These are phyloP conservation scores for Plemyria rubiginata DNA, from an alignment of 2,888 invertebrate species.

Conservation along the genomic window DNA sequence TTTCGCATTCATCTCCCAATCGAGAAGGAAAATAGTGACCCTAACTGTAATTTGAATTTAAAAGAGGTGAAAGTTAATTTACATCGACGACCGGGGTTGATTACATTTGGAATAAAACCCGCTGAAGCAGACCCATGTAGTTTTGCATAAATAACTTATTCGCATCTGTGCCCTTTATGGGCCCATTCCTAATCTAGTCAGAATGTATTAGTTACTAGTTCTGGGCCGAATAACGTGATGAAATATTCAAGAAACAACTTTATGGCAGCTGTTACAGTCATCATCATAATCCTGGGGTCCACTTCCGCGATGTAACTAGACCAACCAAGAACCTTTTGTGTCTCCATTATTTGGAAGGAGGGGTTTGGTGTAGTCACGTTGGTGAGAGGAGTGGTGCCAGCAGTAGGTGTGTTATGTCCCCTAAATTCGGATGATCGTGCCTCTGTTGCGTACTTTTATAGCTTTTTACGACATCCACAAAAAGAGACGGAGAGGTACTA, in stretches of 20 bases:
- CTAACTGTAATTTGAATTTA: conserved; percentile 20
- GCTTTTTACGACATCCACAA: too few relatives aligned
- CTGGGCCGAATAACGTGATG: neutral
- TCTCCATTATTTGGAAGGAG: neutral
- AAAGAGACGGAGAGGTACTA: too few relatives aligned
- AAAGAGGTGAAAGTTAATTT: conserved; percentile 26
- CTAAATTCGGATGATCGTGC: too few relatives aligned
- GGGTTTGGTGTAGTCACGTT: too few relatives aligned
- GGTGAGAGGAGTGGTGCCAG: too few relatives aligned
- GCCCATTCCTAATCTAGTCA: neutral
- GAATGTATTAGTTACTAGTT: neutral
- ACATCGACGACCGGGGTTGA: conserved; percentile 19
- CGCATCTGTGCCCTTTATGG: conserved; percentile 9
- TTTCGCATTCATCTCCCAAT: conserved; percentile 16
- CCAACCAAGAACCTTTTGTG: neutral
- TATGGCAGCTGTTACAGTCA: neutral
- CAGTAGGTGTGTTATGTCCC: too few relatives aligned
- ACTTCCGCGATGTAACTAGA: too few relatives aligned
- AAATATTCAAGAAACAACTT: neutral
- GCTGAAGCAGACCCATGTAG: conserved; percentile 1
- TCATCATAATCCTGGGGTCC: neutral
- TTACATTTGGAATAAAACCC: conserved; percentile 17
- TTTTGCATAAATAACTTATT: conserved; percentile 6
- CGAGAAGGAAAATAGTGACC: neutral
- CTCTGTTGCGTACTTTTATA: too few relatives aligned